A percentile compares a stretch with the other conserved stretches of the same genome.
Evolutionary conservation across 2,113 vertebrate genomes (phyloP).

Genomic region (Bubalus kerabau): DNA sequence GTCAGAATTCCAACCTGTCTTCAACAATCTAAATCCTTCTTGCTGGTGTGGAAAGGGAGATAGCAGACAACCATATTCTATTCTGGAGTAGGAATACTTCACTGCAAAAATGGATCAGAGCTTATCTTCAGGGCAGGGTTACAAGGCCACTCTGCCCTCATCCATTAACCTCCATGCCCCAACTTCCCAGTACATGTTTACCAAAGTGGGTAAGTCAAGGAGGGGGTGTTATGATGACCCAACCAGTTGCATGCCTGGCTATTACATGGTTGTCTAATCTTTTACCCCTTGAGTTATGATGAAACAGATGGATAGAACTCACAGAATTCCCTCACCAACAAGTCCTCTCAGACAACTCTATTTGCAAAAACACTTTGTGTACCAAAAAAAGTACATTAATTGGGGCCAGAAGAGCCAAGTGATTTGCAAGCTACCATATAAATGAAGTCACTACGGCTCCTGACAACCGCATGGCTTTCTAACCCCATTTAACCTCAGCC

Average conservation of each 20-base stretch:
- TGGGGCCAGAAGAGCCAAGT: neutral
- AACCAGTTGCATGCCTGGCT: conserved; percentile 18
- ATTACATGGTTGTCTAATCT: conserved; percentile 43
- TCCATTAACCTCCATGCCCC: neutral
- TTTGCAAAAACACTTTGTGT: neutral
- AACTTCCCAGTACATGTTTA: neutral
- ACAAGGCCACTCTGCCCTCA: neutral
- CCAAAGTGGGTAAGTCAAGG: neutral
- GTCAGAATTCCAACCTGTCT: neutral
- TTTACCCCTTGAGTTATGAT: conserved; percentile 24
- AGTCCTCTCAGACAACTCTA: neutral
- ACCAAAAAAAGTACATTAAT: neutral
- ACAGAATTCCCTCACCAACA: neutral
- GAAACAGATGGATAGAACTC: conserved; percentile 49
- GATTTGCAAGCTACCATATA: neutral
- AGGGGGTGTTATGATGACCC: neutral
- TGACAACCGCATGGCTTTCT: neutral
- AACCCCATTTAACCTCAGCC: neutral
- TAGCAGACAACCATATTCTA: neutral
- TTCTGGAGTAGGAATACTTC: neutral
- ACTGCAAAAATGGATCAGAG: neutral
- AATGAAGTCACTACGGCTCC: neutral
- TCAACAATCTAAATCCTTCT: neutral
- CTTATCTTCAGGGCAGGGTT: neutral
- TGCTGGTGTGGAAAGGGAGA: neutral